phyloP scores from a whole-genome alignment of 1,140 invertebrate species.

The Neodiprion fabricii region DNA sequence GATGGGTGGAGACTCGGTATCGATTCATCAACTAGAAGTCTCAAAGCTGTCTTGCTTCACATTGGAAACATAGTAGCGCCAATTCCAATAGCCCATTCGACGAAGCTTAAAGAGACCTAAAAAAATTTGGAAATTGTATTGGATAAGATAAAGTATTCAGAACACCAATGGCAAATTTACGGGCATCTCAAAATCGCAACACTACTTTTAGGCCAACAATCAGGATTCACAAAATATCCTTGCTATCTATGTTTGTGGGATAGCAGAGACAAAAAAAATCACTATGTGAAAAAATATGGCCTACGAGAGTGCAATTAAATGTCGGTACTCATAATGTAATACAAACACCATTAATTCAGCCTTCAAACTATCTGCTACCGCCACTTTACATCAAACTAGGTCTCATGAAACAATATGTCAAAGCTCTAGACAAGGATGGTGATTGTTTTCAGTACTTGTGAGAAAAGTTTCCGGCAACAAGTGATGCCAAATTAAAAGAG shows the following conservation, averaged over 20 bases:
- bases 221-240: too few relatives aligned
- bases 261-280: constrained; percentile 15
- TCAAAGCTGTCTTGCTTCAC: constrained; percentile 24
- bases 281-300: constrained; percentile 22
- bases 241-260: not conserved
- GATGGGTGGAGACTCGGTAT: constrained; percentile 1
- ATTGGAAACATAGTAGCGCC: constrained; percentile 18
- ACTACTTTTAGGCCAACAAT: too few relatives aligned
- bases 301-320: constrained; percentile 13
- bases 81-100: constrained; percentile 23
- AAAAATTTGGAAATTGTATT: constrained; percentile 23
- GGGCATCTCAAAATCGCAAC: constrained; percentile 21
- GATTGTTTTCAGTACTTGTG: constrained; percentile 42
- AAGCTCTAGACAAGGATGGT: constrained; percentile 43
- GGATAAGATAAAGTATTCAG: constrained; percentile 22
- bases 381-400: constrained; percentile 49
- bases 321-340: constrained; percentile 13
- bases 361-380: constrained; percentile 30
- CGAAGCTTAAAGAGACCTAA: constrained; percentile 23
- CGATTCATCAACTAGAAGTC: constrained; percentile 7
- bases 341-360: constrained; percentile 18
- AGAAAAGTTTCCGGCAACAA: constrained; percentile 40
- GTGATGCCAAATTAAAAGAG: constrained; percentile 45
- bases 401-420: constrained; percentile 54
- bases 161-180: constrained; percentile 28